Evolutionary conservation across 2,797 vertebrate species (phyloP).

Genomic region (Trachops cirrhosus): DNA sequence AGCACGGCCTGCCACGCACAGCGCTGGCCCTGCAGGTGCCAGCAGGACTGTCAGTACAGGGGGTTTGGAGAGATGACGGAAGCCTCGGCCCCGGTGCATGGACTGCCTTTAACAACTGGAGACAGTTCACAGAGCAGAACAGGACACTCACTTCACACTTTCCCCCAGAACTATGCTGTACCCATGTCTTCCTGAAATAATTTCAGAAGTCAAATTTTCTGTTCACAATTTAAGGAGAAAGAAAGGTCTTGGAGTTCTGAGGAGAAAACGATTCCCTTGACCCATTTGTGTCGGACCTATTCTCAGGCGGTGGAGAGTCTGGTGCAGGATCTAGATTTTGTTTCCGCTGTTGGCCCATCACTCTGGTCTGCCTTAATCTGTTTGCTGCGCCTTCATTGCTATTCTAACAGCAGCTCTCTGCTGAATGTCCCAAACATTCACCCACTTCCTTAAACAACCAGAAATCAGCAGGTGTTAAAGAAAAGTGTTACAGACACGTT

Average conservation of each 20-base stretch:
- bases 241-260: neutral
- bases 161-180: neutral
- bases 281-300: neutral
- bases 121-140: neutral
- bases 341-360: neutral
- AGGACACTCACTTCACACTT: neutral
- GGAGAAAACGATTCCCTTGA: neutral
- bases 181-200: neutral
- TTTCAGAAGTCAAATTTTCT: neutral
- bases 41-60: neutral
- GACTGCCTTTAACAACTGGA: neutral
- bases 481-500: constrained; percentile 56
- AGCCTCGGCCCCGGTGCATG: neutral
- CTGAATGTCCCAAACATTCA: constrained; percentile 21
- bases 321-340: neutral
- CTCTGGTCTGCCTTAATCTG: neutral
- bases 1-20: neutral
- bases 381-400: neutral
- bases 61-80: neutral
- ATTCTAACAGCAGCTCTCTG: neutral
- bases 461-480: constrained; percentile 39
- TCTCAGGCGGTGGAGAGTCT: no score
- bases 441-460: constrained; percentile 15
- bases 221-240: neutral
- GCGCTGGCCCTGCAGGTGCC: neutral